Conservation (phyloP, 2,797 vertebrate genomes). For the Takifugu rubripes region DNA sequence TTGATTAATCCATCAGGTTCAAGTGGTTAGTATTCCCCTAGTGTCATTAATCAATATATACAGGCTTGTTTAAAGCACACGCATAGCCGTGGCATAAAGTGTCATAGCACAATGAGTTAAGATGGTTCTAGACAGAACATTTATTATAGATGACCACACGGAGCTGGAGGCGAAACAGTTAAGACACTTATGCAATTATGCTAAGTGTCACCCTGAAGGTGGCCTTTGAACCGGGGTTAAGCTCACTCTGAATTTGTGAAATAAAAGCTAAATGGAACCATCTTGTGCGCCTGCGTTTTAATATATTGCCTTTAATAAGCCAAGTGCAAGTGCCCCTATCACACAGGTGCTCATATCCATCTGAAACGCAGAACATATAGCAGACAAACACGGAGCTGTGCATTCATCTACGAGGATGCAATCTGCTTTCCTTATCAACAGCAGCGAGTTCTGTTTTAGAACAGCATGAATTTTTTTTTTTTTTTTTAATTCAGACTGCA, state of each 20-base stretch:
- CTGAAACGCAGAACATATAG: conserved; percentile 74
- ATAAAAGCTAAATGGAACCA: conserved; percentile 82
- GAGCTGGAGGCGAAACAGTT: conserved; percentile 76
- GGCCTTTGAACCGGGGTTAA: conserved; percentile 80
- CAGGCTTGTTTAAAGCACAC: conserved; percentile 76
- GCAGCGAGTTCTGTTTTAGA: conserved; percentile 54
- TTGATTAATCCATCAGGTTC: conserved; percentile 73
- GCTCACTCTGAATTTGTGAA: conserved; percentile 78
- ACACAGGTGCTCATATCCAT: conserved; percentile 70
- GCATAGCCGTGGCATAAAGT: conserved; percentile 71
- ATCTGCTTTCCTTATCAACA: conserved; percentile 72
- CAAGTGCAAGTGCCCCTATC: conserved; percentile 70
- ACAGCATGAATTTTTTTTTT: conserved; percentile 41
- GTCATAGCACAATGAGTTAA: conserved; percentile 72
- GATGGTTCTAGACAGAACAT: conserved; percentile 64
- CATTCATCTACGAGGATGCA: conserved; percentile 67
- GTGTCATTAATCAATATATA: conserved; percentile 79
- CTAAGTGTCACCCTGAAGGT: conserved; percentile 79
- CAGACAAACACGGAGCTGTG: conserved; percentile 65
- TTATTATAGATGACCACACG: conserved; percentile 77
- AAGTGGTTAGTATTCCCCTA: conserved; percentile 69
- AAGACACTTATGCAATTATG: conserved; percentile 84
- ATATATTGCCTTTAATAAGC: conserved; percentile 81
- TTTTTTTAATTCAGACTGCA: conserved; percentile 47
- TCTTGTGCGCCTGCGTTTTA: conserved; percentile 69